Percentiles rank a stretch among this genome's conserved stretches.
Conservation (phyloP, 2,797 vertebrate genomes). For the Podargus strigoides region DNA sequence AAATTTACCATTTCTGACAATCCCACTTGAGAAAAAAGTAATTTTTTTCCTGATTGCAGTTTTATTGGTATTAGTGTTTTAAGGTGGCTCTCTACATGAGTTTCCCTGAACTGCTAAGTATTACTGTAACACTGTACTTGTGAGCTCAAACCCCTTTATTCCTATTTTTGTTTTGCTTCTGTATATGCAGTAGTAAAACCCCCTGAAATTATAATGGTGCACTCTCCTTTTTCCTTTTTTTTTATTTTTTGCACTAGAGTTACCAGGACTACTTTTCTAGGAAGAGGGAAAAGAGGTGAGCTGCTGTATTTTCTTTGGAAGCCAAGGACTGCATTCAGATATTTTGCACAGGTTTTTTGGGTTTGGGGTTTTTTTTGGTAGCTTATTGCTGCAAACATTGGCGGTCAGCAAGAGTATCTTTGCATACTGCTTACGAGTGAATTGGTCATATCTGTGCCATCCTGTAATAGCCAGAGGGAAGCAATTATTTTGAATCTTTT, state of each 20-base stretch:
- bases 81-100: not conserved
- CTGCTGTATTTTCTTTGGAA: not conserved
- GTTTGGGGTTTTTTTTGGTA: not conserved
- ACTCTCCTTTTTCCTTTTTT: not conserved
- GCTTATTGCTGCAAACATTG: not conserved
- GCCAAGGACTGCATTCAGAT: not conserved
- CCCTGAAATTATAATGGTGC: not conserved
- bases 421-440: not conserved
- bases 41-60: not conserved
- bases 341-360: not conserved
- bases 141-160: not conserved
- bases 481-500: not conserved
- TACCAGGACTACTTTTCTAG: not conserved
- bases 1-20: not conserved
- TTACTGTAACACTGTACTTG: not conserved
- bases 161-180: not conserved
- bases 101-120: not conserved
- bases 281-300: not conserved
- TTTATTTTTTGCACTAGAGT: not conserved
- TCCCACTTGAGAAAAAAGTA: not conserved
- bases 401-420: not conserved
- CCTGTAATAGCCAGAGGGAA: not conserved
- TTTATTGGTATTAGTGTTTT: not conserved
- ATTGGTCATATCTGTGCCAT: not conserved
- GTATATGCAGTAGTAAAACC: not conserved